Conservation (phyloP, 1,140 invertebrate species). For the Bombus impatiens region DNA sequence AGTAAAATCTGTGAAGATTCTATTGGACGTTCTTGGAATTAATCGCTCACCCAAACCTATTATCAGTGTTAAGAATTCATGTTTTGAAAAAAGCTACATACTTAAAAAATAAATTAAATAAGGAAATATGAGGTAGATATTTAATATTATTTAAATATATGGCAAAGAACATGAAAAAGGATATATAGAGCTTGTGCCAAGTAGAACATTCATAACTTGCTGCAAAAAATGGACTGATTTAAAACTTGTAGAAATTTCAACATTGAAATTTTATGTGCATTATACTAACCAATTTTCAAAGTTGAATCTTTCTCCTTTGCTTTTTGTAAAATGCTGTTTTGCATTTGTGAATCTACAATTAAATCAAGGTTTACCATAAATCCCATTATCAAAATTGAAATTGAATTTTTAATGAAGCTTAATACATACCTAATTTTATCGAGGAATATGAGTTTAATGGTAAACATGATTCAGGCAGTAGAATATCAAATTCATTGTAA, state of each 20-base stretch:
- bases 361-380: conserved; percentile 19
- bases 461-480: conserved; percentile 78
- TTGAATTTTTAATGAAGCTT: not conserved
- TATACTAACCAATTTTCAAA: conserved; percentile 75
- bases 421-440: conserved; percentile 78
- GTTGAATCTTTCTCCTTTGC: conserved; percentile 71
- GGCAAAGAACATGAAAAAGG: conserved; percentile 80
- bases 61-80: conserved; percentile 70
- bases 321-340: conserved; percentile 77
- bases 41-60: conserved; percentile 79
- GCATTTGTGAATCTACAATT: conserved; percentile 79
- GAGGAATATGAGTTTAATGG: conserved; percentile 60
- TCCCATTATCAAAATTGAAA: not conserved
- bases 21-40: conserved; percentile 83
- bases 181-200: conserved; percentile 76
- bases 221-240: conserved; percentile 79
- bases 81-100: conserved; percentile 60
- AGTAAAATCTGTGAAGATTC: conserved; percentile 82
- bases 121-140: conserved; percentile 49
- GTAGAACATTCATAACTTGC: conserved; percentile 74
- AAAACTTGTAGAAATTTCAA: conserved; percentile 42
- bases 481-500: conserved; percentile 78
- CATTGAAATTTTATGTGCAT: conserved; percentile 4
- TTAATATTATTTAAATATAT: conserved; percentile 43
- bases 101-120: conserved; percentile 44